These are phyloP conservation scores for Silurus glanis DNA, from an alignment of 2,113 vertebrate species.

Conservation along the genomic window DNA sequence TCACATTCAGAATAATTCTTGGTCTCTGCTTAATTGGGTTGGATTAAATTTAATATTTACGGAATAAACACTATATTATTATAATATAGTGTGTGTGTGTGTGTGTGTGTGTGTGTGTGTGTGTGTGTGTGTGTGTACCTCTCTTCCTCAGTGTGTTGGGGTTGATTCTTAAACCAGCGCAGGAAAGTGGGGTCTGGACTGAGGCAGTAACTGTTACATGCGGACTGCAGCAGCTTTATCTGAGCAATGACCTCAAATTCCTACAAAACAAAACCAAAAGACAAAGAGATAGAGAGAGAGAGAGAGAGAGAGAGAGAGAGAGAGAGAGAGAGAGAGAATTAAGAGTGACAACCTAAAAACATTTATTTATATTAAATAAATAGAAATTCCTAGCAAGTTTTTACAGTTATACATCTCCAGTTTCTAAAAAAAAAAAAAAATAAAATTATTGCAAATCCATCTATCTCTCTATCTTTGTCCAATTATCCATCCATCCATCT, in stretches of 20 bases:
- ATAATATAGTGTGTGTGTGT: background rate
- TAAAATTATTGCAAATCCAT: too few relatives aligned
- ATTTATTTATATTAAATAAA: too few relatives aligned
- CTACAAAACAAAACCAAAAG: slow-evolving; percentile 63
- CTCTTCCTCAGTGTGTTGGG: slow-evolving; percentile 83
- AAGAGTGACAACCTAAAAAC: too few relatives aligned
- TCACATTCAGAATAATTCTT: background rate
- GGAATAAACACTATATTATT: background rate
- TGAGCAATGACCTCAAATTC: slow-evolving; percentile 96
- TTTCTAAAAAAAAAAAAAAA: too few relatives aligned
- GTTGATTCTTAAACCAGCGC: slow-evolving; percentile 84
- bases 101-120: background rate
- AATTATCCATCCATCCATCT: too few relatives aligned
- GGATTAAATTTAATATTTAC: background rate
- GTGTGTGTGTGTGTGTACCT: slow-evolving; percentile 71
- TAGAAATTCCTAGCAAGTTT: too few relatives aligned
- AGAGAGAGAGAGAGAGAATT: too few relatives aligned
- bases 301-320: background rate
- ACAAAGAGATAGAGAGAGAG: background rate
- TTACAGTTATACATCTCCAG: too few relatives aligned
- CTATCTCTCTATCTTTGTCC: too few relatives aligned
- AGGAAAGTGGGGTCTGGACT: slow-evolving; percentile 80
- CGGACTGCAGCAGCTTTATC: slow-evolving; percentile 92
- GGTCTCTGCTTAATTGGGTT: background rate
- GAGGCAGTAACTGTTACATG: slow-evolving; percentile 92